Conservation (phyloP, 2,113 vertebrate species). For the Phrynocephalus versicolor region DNA sequence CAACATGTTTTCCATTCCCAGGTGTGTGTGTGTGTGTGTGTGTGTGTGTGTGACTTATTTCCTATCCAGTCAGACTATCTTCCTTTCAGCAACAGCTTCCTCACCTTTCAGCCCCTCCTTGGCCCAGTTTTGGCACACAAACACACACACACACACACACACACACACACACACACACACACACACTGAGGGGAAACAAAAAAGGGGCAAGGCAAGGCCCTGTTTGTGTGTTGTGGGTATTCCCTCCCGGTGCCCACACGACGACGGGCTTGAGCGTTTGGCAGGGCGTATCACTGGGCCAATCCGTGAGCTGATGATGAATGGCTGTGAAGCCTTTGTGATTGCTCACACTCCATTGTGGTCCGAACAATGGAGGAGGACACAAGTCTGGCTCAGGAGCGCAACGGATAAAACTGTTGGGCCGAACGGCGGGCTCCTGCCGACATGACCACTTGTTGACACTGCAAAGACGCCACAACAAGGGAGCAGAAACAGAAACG, state of each 20-base stretch:
- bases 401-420: conserved; percentile 95
- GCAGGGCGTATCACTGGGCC: conserved; percentile 71
- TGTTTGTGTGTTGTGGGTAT: conserved; percentile 60
- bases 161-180: too few species aligned
- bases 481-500: conserved; percentile 89
- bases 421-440: conserved; percentile 79
- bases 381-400: conserved; percentile 88
- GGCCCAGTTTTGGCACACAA: conserved; percentile 25
- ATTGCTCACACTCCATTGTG: conserved; percentile 92
- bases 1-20: conserved; percentile 17
- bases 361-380: conserved; percentile 88
- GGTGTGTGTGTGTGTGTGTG: not conserved
- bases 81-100: conserved; percentile 11
- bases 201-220: conserved; percentile 54
- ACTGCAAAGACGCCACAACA: conserved; percentile 86
- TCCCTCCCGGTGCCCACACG: conserved; percentile 56
- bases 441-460: conserved; percentile 84
- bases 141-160: too few species aligned
- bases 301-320: conserved; percentile 89
- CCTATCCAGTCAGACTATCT: conserved; percentile 35
- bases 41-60: conserved; percentile 8
- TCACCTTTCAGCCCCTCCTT: not conserved
- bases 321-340: conserved; percentile 98
- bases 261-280: conserved; percentile 69
- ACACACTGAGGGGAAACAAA: not conserved